These are phyloP conservation scores for Cremastobaeus sp. DNA, from an alignment of 2,888 invertebrate genomes.

Conservation along the genomic window DNA sequence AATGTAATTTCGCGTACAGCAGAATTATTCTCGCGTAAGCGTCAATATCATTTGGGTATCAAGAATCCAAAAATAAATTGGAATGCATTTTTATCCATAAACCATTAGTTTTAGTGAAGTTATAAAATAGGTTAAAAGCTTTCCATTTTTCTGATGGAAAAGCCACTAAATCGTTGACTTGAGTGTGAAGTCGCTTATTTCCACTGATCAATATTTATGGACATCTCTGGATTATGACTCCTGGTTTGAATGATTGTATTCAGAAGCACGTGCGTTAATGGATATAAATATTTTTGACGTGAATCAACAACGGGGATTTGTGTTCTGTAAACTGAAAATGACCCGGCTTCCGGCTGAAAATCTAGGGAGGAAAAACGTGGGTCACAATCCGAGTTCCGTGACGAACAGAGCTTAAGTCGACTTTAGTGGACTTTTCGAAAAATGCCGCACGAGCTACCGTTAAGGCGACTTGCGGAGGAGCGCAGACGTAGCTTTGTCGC, in stretches of 20 bases:
- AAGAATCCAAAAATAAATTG: too few species aligned
- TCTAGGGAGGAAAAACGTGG: conserved; percentile 1
- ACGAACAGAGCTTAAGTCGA: conserved; percentile 62
- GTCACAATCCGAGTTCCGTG: conserved; percentile 42
- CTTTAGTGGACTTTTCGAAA: conserved; percentile 68
- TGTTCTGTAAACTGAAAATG: conserved; percentile 62
- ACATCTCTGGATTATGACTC: conserved; percentile 23
- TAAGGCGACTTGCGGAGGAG: conserved; percentile 28
- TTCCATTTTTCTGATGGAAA: background rate
- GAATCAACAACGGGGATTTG: conserved; percentile 34
- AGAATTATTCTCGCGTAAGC: conserved; percentile 8
- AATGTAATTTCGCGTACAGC: conserved; percentile 32
- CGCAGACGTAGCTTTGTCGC: conserved; percentile 62
- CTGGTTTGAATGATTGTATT: conserved; percentile 52
- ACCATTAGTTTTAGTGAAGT: too few species aligned
- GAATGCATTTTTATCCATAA: too few species aligned
- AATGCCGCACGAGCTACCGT: conserved; percentile 53
- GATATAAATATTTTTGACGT: conserved; percentile 44
- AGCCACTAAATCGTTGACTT: conserved; percentile 28
- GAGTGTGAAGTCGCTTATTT: conserved; percentile 28
- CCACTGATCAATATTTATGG: conserved; percentile 43
- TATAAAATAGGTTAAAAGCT: too few species aligned
- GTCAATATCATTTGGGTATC: too few species aligned
- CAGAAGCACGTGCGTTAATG: conserved; percentile 48
- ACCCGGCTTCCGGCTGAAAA: conserved; percentile 42